A percentile compares a stretch with the other conserved stretches of the same genome.
These are phyloP conservation scores for Pelecanoides urinatrix DNA, from an alignment of 2,113 vertebrate genomes.

Conservation along the genomic window DNA sequence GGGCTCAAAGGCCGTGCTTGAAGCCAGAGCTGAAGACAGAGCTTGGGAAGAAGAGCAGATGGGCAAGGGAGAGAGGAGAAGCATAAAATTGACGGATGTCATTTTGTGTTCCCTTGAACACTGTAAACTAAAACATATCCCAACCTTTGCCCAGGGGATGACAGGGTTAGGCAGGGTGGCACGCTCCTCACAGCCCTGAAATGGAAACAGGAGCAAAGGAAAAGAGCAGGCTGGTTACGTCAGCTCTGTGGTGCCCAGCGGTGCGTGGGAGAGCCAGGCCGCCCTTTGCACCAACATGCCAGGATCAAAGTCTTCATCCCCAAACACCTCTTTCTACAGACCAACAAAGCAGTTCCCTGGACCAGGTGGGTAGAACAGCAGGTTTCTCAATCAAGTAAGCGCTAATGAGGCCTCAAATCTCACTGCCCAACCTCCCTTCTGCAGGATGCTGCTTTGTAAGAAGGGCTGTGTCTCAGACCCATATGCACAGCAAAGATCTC, in stretches of 20 bases:
- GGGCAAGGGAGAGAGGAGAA: not conserved
- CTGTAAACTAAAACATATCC: not conserved
- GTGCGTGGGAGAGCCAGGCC: fast-evolving
- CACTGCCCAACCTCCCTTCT: not conserved
- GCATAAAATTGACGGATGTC: conserved; percentile 3
- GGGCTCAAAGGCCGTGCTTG: not conserved
- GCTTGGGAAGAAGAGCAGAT: not conserved
- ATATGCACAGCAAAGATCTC: fast-evolving
- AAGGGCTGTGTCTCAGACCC: not conserved
- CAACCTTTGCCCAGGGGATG: not conserved
- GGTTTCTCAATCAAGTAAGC: not conserved
- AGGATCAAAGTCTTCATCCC: not conserved
- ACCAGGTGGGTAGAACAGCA: not conserved
- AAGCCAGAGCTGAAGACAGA: not conserved
- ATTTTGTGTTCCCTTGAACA: not conserved
- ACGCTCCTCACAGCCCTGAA: not conserved
- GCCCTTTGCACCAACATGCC: not conserved
- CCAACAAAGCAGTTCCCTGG: not conserved
- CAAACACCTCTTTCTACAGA: not conserved
- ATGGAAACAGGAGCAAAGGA: not conserved
- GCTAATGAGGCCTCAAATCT: not conserved
- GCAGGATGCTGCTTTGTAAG: not conserved
- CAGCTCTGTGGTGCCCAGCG: not conserved
- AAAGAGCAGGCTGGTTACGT: not conserved
- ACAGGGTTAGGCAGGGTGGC: not conserved